These are phyloP conservation scores for Empidonax alnorum DNA, from an alignment of 2,113 vertebrate species.

Conservation along the genomic window DNA sequence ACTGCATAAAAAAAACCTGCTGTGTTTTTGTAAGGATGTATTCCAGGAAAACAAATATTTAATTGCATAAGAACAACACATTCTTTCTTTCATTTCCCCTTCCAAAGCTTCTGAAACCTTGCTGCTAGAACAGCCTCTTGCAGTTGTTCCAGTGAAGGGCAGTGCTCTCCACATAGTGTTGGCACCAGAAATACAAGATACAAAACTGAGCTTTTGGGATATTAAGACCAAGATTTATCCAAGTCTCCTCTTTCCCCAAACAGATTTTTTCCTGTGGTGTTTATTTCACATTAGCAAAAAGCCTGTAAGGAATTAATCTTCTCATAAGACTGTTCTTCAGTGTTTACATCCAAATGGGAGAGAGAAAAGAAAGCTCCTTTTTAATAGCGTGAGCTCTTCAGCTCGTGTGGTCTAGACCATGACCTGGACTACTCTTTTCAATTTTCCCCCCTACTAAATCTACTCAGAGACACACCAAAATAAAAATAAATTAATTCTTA, in stretches of 20 bases:
- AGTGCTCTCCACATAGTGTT: background rate
- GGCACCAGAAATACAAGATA: background rate
- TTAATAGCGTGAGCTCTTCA: background rate
- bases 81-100: background rate
- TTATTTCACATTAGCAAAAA: conserved; percentile 12
- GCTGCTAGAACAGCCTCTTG: background rate
- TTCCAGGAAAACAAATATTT: conserved; percentile 20
- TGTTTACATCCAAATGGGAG: background rate
- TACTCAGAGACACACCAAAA: background rate
- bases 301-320: background rate
- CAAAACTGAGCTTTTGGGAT: background rate
- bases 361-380: conserved; percentile 25
- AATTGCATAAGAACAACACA: background rate
- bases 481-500: background rate
- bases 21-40: background rate
- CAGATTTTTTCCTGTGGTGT: background rate
- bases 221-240: background rate
- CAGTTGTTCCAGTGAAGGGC: background rate
- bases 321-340: background rate
- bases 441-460: accelerated
- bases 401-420: background rate
- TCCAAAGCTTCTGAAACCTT: background rate
- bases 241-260: background rate
- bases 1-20: background rate
- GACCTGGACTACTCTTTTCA: background rate